Evolutionary conservation across 2,888 invertebrate species (phyloP), one percentile per base, ranked within the genome.

Genomic region (Spodoptera littoralis): DNA sequence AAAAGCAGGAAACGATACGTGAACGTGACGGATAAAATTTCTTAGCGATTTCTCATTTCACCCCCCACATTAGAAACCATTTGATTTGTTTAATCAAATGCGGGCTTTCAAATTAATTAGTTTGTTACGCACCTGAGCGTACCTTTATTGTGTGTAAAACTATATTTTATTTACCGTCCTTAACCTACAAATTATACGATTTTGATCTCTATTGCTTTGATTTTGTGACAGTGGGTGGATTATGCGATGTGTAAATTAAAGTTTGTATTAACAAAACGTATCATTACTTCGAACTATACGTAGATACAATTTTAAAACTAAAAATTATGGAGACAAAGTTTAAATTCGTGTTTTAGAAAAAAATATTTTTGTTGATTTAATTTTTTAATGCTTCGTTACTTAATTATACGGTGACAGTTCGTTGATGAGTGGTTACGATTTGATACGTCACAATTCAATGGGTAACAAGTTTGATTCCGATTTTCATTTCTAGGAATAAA

Each of bases 81-180:
- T 94, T 93, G 94, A 94, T 94, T 94, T 92, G 93, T 92, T 92
- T 93, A 94, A 93, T 94, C 93, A 94, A 94, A 94, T 93, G 93
- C 91, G 94, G 93, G 93, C 92, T 90, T 92, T 92, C 86, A 81
- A 93, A 93, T 93, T 94, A 94, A 94, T 94, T 93, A 93, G 92
- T 93, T 93, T 77, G 93, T 91, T 93, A 92, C 90, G 92, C 94
- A 94, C 94, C 94, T 94, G 94, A 94, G 93, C 92, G 76, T 87
- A 88, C 85, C 85, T 84, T 87, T 86, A 87, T 87, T 89, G 85
- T 87, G 84, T 86, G 45, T 51, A 53, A 80, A 66, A 83, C 81
- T 70, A 52, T 36, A 12, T 64, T 65, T 58, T 45, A 54, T 53
- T 56, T 60, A 43, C 70, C 51, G 8, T 50, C 48, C 1, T 11